Conservation (phyloP, 1,140 invertebrate genomes). For the Helicoverpa armigera region DNA sequence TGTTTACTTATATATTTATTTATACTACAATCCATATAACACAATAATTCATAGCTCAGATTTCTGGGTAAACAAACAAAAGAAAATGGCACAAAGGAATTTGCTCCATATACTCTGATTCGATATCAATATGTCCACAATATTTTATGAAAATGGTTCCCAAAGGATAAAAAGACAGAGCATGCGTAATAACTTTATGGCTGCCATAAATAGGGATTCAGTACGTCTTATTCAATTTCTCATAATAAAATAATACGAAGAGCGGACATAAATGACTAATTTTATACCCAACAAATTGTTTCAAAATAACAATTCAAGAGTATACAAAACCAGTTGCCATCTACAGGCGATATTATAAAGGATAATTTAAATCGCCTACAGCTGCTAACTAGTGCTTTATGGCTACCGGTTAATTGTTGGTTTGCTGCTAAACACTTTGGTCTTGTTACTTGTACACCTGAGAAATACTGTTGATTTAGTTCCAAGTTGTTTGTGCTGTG, state of each 20-base stretch:
- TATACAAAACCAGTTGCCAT: constrained; percentile 33
- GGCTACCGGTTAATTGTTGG: constrained; percentile 46
- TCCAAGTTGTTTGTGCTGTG: neutral
- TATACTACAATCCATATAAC: too few relatives aligned
- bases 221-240: too few relatives aligned
- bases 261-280: neutral
- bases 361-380: constrained; percentile 45
- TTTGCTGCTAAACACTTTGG: constrained; percentile 23
- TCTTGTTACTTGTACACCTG: constrained; percentile 15
- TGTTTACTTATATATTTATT: too few relatives aligned
- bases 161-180: too few relatives aligned
- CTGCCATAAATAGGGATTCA: too few relatives aligned
- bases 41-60: too few relatives aligned
- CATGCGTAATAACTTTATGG: too few relatives aligned
- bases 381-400: constrained; percentile 42
- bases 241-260: neutral
- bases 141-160: too few relatives aligned
- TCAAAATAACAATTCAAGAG: constrained; percentile 21
- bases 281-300: constrained; percentile 6
- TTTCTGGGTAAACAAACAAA: too few relatives aligned
- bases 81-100: too few relatives aligned
- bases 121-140: too few relatives aligned
- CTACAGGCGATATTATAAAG: constrained; percentile 38
- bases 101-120: too few relatives aligned
- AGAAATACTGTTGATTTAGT: constrained; percentile 13